Base-by-base conservation (phyloP, 2,113 vertebrate species). In the Antennarius striatus region DNA sequence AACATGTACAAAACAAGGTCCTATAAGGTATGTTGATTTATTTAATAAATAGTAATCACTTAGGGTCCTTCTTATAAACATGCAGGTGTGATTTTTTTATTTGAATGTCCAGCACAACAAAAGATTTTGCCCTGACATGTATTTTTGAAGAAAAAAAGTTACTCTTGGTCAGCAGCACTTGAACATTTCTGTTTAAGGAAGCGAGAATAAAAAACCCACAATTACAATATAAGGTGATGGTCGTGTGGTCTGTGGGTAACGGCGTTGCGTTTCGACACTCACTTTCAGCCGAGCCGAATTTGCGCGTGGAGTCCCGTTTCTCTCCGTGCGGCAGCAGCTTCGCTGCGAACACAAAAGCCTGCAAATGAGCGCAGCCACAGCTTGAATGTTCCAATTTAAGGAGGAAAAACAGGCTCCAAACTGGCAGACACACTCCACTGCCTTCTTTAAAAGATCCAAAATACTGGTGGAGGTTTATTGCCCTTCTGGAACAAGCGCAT, bases 81-180 rank as follows among this genome's bases (percentile, higher is more conserved):
- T 50, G 46, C 22, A 63, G 3, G 5, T 17, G 11, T 28, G 14
- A 12, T 22, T 43, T 4, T 7, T 40, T 40, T 1, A 22, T 22
- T 10, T 56, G 42, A 47, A 47, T 15, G 45, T 47, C 12, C 5
- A 47, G 6, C 3, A 45, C 45, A 15, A 12, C 2, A 15, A 47
- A 14, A 47, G 13, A 5, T n/a, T 42, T 7, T n/a, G 52, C 29
- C 13, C 39, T 7, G 10, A 40, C 39, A 10, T 40, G 1, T 36
- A 29, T 51, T 29, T 65, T 13, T n/a, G 12, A 71, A 55, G 53
- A 1, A 57, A 9, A 36, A 82, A 86, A 86, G 79, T 89, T 86
- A 2, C 56, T 63, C 74, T 74, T 79, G 75, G n/a, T 70, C 69
- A 56, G 73, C 79, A 7, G 30, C 71, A 40, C 75, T 63, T 55